phyloP scores from a whole-genome alignment of 2,888 invertebrate species.

The Drosophila maculinotata region DNA sequence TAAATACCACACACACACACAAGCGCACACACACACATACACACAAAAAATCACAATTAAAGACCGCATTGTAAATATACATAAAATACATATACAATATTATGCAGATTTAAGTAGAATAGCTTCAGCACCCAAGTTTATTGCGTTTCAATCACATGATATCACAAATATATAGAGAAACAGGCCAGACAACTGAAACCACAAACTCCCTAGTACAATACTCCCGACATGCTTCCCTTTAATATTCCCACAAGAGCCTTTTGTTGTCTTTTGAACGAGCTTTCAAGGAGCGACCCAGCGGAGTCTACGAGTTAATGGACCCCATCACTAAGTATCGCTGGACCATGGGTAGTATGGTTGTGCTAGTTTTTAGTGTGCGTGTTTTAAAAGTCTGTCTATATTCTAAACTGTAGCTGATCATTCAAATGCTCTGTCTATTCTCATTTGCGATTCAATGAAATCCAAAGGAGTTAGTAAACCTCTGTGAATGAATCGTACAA shows the following conservation, averaged over 20 bases:
- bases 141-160: slow-evolving; percentile 41
- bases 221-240: slow-evolving; percentile 31
- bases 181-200: slow-evolving; percentile 49
- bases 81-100: slow-evolving; percentile 19
- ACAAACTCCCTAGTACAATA: slow-evolving; percentile 47
- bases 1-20: slow-evolving; percentile 44
- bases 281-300: slow-evolving; percentile 31
- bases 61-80: slow-evolving; percentile 79
- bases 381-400: slow-evolving; percentile 45
- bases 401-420: slow-evolving; percentile 63
- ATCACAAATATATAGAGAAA: slow-evolving; percentile 26
- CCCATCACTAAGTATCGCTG: slow-evolving; percentile 61
- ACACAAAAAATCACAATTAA: slow-evolving; percentile 20
- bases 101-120: slow-evolving; percentile 35
- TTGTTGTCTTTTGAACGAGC: slow-evolving; percentile 44
- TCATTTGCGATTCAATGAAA: slow-evolving; percentile 31
- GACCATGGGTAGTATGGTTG: slow-evolving; percentile 80
- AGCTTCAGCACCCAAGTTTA: slow-evolving; percentile 57
- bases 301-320: slow-evolving; percentile 34
- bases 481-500: slow-evolving; percentile 42
- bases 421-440: slow-evolving; percentile 53
- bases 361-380: slow-evolving; percentile 68
- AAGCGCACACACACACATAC: slow-evolving; percentile 29
- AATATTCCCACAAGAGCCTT: slow-evolving; percentile 40
- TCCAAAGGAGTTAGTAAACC: slow-evolving; percentile 53